Evolutionary conservation across 92 coral and sea anemone genomes (phyloP), one percentile per base, ranked within the genome.

Genomic region (Phenganax marumi): DNA sequence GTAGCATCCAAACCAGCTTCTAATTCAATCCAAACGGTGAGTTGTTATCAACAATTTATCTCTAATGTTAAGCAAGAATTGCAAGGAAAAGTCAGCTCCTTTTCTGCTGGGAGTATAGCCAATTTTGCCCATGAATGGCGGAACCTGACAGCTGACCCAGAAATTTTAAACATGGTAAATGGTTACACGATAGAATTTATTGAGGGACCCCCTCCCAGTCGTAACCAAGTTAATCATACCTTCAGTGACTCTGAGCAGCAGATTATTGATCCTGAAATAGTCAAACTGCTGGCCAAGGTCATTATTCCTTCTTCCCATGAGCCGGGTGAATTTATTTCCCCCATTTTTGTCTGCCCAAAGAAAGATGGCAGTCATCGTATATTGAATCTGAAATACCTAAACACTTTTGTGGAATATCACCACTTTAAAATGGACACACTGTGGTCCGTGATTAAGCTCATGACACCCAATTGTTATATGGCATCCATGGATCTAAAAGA

Each of bases 171-270:
- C 16, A 8, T 64, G 43, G 70, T 1, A 39, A 64, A 10, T 64
- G 70, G 70, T 64, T 64, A 64, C 26, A 14, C 11, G 16, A 64
- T 64, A 22, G 47, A 64, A 25, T 64, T 64, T 11, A 64, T 25
- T 0, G 70, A 64, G 70, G 70, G 70, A 64, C 70, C 46, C 70
- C 47, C 70, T 64, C 70, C 70, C 5, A 22, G 13, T 64, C 5
- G 43, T 33, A 64, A 25, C 12, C 70, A 22, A 13, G 23, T 46
- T 7, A 64, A 25, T 17, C 26, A 64, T 64, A 47, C 0, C 12
- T 64, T 64, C 26, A 22, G 70, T 64, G 23, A 7, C 22, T 58
- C 21, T 13, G 65, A 58, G n/a, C n/a, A 58, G 23, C 43, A 58
- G 65, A 13, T 58, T 58, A 58, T 58, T 58, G 65, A 58, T 8